phyloP scores from a whole-genome alignment of 1,140 invertebrate genomes.

The Ostrea denselamellosa region DNA sequence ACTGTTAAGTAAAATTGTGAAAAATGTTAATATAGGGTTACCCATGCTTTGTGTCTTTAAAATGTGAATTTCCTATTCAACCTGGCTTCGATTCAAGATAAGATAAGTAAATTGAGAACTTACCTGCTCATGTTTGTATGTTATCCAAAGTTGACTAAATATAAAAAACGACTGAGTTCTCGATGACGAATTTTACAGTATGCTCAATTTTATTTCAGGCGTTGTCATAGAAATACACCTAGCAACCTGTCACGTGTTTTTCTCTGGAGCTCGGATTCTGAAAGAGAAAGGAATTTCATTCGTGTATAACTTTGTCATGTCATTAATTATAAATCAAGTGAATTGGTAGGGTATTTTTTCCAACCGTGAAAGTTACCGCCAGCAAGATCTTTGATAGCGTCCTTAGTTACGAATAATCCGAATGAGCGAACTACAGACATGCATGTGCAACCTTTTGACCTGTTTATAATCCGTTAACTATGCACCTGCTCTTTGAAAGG shows the following conservation, averaged over 20 bases:
- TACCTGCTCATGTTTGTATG: conserved; percentile 55
- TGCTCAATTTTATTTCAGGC: conserved; percentile 7
- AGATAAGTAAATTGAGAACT: conserved; percentile 36
- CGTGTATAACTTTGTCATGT: conserved; percentile 32
- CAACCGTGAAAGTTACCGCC: neutral
- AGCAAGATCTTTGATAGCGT: conserved; percentile 12
- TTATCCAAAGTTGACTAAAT: neutral
- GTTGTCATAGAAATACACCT: conserved; percentile 58
- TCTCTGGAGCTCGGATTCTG: conserved; percentile 27
- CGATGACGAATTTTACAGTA: neutral
- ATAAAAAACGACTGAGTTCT: neutral
- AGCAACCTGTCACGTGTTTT: conserved; percentile 59
- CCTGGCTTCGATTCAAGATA: neutral
- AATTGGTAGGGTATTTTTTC: neutral
- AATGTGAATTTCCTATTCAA: conserved; percentile 10
- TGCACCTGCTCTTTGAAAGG: neutral
- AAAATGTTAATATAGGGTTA: too few species aligned
- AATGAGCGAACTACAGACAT: conserved; percentile 5
- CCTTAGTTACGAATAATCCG: conserved; percentile 21
- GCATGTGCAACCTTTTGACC: conserved; percentile 34
- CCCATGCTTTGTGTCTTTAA: neutral
- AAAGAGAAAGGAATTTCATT: conserved; percentile 34
- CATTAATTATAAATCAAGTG: conserved; percentile 19
- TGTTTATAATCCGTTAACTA: neutral
- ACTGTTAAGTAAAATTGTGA: neutral